These are phyloP conservation scores for Dipodomys merriami DNA, from an alignment of 2,113 vertebrate genomes.

Conservation along the genomic window DNA sequence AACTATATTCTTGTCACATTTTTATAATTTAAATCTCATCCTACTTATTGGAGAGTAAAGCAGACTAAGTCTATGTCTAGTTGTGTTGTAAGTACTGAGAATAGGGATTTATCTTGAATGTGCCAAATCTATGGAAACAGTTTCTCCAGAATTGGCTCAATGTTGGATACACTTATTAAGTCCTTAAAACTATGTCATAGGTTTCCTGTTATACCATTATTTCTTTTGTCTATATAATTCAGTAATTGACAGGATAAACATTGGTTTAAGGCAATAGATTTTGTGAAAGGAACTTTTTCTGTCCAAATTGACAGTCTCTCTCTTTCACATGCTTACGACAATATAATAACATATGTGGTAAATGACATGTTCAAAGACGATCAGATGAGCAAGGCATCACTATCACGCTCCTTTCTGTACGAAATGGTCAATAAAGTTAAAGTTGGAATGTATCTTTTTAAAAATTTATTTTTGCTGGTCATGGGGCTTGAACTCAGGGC, in stretches of 20 bases:
- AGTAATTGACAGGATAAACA: not conserved
- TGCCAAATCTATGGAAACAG: not conserved
- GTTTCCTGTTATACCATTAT: not conserved
- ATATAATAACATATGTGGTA: not conserved
- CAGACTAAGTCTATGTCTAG: not conserved
- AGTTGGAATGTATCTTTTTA: not conserved
- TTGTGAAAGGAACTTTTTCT: no score
- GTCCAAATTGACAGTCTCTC: no score
- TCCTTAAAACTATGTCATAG: not conserved
- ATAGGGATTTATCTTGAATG: not conserved
- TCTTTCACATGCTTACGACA: not conserved
- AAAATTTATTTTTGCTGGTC: no score
- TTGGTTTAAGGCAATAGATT: not conserved
- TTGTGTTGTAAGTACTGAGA: not conserved
- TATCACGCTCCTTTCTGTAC: not conserved
- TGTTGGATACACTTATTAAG: not conserved
- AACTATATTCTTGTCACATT: not conserved
- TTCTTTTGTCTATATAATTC: not conserved
- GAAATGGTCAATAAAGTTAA: not conserved
- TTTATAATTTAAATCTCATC: not conserved
- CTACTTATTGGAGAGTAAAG: not conserved
- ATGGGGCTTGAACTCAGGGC: no score
- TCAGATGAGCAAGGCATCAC: not conserved
- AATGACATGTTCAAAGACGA: rapidly evolving
- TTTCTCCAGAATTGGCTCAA: not conserved